Evolutionary conservation across 1,140 invertebrate species (phyloP).

Genomic region (Linepithema humile): DNA sequence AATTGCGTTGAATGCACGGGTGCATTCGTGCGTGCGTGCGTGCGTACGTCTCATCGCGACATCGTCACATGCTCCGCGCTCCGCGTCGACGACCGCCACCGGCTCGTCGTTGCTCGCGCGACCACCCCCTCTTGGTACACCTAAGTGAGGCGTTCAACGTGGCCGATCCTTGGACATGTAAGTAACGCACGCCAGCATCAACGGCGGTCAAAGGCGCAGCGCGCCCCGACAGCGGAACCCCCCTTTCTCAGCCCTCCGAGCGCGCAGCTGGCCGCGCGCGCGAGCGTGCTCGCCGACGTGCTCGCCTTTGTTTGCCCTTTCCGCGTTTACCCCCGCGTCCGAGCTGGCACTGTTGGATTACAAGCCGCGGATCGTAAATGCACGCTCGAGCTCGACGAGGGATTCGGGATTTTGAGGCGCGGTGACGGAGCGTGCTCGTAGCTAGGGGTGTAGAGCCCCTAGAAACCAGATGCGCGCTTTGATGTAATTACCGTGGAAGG

Average conservation of each 20-base stretch:
- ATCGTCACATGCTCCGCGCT: neutral
- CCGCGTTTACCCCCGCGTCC: neutral
- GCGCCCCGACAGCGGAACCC: neutral
- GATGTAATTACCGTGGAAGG: neutral
- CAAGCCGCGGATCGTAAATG: neutral
- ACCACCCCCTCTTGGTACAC: conserved; percentile 61
- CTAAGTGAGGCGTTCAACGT: conserved; percentile 78
- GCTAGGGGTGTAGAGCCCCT: neutral
- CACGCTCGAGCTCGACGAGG: neutral
- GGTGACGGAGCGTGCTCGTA: neutral
- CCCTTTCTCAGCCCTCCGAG: conserved; percentile 9
- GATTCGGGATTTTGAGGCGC: neutral
- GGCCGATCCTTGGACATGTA: conserved; percentile 82
- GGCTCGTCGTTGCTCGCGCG: conserved; percentile 24
- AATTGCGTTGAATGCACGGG: neutral
- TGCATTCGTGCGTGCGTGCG: conserved; percentile 8
- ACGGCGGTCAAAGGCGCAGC: neutral
- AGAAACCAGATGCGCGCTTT: conserved; percentile 20
- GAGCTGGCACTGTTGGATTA: neutral
- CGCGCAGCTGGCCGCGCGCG: conserved; percentile 45
- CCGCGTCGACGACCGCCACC: neutral
- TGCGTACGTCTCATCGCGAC: conserved; percentile 3
- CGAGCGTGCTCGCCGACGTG: conserved; percentile 35
- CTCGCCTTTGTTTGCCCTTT: conserved; percentile 52
- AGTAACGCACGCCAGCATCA: conserved; percentile 66